Evolutionary conservation across 2,888 invertebrate genomes (phyloP).

Genomic region (Parasteatoda lunata): DNA sequence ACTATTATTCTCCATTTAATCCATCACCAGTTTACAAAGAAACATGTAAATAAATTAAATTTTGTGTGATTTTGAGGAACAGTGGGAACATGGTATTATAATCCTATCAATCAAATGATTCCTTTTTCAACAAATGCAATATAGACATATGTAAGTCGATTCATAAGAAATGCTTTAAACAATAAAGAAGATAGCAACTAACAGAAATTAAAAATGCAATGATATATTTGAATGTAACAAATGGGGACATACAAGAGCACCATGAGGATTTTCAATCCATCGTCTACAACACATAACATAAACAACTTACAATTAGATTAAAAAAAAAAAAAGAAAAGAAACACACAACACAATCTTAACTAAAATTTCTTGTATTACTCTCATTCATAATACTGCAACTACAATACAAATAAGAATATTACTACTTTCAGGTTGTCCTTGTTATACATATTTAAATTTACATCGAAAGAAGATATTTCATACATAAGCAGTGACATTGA

Average conservation of each 20-base stretch:
- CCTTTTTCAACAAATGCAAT: background rate
- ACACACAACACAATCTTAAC: background rate
- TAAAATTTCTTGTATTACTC: background rate
- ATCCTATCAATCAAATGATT: conserved; percentile 9
- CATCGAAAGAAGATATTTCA: no score
- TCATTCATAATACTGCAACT: no score
- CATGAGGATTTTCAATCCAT: conserved; percentile 65
- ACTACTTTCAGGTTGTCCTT: no score
- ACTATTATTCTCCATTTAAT: conserved; percentile 21
- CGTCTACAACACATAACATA: conserved; percentile 59
- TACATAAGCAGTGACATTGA: no score
- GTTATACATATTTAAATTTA: no score
- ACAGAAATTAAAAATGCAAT: conserved; percentile 30
- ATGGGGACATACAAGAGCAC: conserved; percentile 65
- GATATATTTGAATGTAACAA: conserved; percentile 36
- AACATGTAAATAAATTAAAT: conserved; percentile 41
- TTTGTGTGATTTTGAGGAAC: background rate
- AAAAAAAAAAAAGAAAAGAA: background rate
- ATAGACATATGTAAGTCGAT: no score
- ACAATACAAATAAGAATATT: no score
- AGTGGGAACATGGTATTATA: background rate
- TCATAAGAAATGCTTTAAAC: conserved; percentile 29
- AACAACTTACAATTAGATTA: conserved; percentile 43
- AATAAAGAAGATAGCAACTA: conserved; percentile 17
- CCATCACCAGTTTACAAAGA: conserved; percentile 53